Conservation (phyloP, 2,113 vertebrate species). For the Coptodon bakossiorum region DNA sequence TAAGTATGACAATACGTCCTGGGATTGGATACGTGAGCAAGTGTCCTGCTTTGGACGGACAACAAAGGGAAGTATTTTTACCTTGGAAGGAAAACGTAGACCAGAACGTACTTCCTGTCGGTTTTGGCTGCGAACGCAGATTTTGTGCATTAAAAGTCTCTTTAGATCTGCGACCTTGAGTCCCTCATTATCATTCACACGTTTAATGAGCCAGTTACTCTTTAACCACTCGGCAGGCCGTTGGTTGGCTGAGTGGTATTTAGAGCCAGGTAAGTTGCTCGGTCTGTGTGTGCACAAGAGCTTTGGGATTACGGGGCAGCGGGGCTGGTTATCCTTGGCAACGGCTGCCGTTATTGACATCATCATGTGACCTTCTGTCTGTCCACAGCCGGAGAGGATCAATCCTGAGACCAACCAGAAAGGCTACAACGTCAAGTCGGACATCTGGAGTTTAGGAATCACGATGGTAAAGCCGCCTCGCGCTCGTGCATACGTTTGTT, state of each 20-base stretch:
- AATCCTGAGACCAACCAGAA: constrained; percentile 97
- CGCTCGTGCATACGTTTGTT: background rate
- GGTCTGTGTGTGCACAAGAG: background rate
- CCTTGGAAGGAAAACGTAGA: fast-evolving
- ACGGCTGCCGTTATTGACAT: background rate
- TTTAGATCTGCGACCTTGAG: background rate
- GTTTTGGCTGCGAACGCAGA: background rate
- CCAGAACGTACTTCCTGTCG: background rate
- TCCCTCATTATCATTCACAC: background rate
- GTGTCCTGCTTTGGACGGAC: background rate
- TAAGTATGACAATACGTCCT: background rate
- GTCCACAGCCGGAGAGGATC: constrained; percentile 89
- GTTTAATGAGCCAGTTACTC: background rate
- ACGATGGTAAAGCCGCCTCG: constrained; percentile 79
- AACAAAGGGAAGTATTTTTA: background rate
- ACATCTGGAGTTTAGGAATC: constrained; percentile 98
- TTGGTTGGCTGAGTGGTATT: background rate
- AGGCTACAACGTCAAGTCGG: constrained; percentile 94
- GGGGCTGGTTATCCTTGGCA: background rate
- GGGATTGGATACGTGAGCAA: background rate
- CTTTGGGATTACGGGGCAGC: background rate
- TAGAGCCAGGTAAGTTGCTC: background rate
- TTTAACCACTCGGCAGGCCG: background rate
- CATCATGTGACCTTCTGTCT: background rate
- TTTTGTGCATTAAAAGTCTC: background rate